Conservation (phyloP, 2,797 vertebrate species). For the Argya squamiceps region DNA sequence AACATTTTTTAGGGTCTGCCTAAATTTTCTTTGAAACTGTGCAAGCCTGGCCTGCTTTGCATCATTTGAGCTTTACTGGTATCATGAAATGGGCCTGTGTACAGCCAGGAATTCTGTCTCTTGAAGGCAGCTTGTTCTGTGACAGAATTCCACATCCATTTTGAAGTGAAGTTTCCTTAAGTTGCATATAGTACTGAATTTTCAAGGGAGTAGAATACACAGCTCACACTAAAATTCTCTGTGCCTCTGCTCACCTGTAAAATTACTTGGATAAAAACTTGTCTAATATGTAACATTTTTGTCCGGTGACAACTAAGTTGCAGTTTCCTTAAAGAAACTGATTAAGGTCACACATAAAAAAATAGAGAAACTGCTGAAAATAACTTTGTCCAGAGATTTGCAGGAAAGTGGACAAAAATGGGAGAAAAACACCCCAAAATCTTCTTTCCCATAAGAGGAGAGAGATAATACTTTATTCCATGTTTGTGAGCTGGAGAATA, state of each 20-base stretch:
- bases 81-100: background rate
- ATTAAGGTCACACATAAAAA: background rate
- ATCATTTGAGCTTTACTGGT: background rate
- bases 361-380: background rate
- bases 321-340: background rate
- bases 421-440: rapidly evolving
- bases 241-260: background rate
- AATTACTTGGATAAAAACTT: background rate
- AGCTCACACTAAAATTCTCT: background rate
- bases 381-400: background rate
- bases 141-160: background rate
- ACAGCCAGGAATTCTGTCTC: background rate
- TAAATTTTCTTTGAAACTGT: background rate
- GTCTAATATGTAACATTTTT: background rate
- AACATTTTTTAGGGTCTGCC: background rate
- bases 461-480: background rate
- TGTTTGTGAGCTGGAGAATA: background rate
- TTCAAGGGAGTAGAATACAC: background rate
- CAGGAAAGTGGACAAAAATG: background rate
- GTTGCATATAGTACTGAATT: background rate
- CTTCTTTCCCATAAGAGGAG: background rate
- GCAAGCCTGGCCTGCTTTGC: background rate
- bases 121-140: background rate
- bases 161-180: background rate
- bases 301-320: background rate